Evolutionary conservation across 2,113 vertebrate genomes (phyloP), one percentile per base, ranked within the genome.

Genomic region (Sturnira hondurensis): DNA sequence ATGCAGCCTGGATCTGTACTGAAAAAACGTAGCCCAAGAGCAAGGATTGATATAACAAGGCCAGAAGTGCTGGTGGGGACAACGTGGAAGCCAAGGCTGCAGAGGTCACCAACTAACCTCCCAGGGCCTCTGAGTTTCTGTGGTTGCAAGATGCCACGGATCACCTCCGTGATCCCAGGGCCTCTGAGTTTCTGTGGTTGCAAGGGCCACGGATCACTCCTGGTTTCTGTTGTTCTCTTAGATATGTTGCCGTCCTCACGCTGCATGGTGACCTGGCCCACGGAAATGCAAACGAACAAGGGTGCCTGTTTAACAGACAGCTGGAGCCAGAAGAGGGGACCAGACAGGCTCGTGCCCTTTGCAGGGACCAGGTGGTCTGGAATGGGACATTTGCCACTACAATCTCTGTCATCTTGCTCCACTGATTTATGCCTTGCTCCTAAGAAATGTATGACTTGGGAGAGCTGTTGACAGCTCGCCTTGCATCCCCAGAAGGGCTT

Each of bases 191-290:
- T 81, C 47, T 83, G 43, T n/a, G 19, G n/a, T 20, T 78, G 20
- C 65, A 86, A 31, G n/a, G 67, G 73, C 38, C 11, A 1, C 2
- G 2, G 26, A 19, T 38, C 10, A 15, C 22, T 56, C 26, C 58
- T 4, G 15, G 20, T 73, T 54, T 38, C 91, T 4, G 56, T 4
- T 61, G 86, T 16, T 31, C 22, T 65, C 67, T 28, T 24, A 36
- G 19, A 9, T 16, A 36, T 4, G 17, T 11, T 28, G 8, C 24
- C 7, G 31, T 24, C 38, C 24, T 78, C 15, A 31, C 11, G 6
- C 8, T 4, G 13, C 28, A 1, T 0, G 5, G 43, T 26, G 56
- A n/a, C 50, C 1, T 2, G 28, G 68, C 17, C 22, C 31, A 1
- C 0, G n/a, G 83, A 47, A 20, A 56, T 11, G 56, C 28, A 50